Evolutionary conservation across 2,797 vertebrate genomes (phyloP).

Genomic region (Holocentrus rufus): DNA sequence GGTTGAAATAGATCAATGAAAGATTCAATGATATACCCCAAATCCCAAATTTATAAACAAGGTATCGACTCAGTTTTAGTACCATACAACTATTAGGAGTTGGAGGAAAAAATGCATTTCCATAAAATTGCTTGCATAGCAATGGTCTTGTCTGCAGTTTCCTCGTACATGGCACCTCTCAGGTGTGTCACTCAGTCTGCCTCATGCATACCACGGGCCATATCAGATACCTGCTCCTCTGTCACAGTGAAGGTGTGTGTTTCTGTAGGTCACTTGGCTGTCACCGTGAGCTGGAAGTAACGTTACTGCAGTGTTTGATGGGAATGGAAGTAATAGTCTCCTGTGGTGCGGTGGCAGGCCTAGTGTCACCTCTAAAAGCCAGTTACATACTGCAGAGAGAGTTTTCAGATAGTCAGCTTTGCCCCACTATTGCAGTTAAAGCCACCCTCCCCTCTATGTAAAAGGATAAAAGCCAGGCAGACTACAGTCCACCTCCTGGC

Average conservation of each 20-base stretch:
- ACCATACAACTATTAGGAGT: too few relatives aligned
- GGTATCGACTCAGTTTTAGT: background rate
- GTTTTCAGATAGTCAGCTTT: conserved; percentile 28
- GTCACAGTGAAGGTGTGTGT: conserved; percentile 32
- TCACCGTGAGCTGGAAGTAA: conserved; percentile 10
- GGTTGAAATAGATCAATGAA: background rate
- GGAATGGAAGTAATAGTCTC: conserved; percentile 29
- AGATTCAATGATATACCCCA: background rate
- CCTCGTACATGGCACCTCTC: conserved; percentile 15
- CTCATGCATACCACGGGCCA: conserved; percentile 41
- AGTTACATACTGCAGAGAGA: conserved; percentile 14
- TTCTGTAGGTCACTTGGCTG: conserved; percentile 38
- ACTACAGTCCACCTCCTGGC: conserved; percentile 9
- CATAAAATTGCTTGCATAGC: background rate
- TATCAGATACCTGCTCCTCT: conserved; percentile 42
- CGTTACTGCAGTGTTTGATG: conserved; percentile 45
- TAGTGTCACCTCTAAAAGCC: conserved; percentile 53
- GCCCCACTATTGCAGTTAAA: conserved; percentile 9
- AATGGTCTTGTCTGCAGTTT: conserved; percentile 1
- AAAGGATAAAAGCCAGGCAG: conserved; percentile 17
- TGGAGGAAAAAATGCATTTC: background rate
- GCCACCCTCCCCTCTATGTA: conserved; percentile 1
- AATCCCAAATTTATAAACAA: background rate
- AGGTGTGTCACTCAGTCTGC: conserved; percentile 34
- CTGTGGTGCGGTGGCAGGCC: conserved; percentile 33